A percentile compares a stretch with the other conserved stretches of the same genome.
Conservation (phyloP, 2,797 vertebrate genomes). For the Sphaeramia orbicularis region DNA sequence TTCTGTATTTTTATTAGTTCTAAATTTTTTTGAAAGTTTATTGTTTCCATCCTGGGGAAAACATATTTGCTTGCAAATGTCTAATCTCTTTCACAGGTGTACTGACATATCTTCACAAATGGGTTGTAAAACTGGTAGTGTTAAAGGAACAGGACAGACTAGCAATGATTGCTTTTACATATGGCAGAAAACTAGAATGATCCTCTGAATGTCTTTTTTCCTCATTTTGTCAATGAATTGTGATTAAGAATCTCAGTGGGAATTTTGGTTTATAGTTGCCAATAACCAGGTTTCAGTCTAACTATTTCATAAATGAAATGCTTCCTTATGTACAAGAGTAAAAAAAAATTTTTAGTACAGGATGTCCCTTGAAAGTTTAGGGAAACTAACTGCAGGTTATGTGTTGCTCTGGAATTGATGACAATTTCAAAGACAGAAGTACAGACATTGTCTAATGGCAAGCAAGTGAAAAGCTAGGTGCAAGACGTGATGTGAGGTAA, state of each 20-base stretch:
- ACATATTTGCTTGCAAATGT: background rate
- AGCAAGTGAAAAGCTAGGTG: background rate
- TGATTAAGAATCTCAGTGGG: slow-evolving; percentile 3
- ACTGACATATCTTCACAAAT: slow-evolving; percentile 24
- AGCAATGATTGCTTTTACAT: slow-evolving; percentile 12
- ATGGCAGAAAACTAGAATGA: background rate
- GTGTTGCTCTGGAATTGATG: background rate
- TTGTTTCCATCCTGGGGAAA: background rate
- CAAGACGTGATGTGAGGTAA: slow-evolving; percentile 3
- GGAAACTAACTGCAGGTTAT: background rate
- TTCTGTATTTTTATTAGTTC: background rate
- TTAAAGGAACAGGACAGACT: slow-evolving; percentile 5
- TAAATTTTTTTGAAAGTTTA: too few species aligned
- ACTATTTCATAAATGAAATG: slow-evolving; percentile 4
- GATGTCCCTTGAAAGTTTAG: background rate
- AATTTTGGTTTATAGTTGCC: background rate
- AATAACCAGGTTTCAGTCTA: background rate
- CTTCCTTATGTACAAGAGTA: background rate
- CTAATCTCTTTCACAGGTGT: slow-evolving; percentile 14
- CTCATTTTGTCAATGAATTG: slow-evolving; percentile 18
- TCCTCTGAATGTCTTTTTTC: background rate
- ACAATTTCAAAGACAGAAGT: background rate
- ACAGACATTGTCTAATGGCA: background rate
- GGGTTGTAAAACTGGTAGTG: background rate
- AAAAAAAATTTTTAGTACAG: background rate